These are phyloP conservation scores for Pangasius mekongensis DNA, from an alignment of 2,797 vertebrate species.

Conservation along the genomic window DNA sequence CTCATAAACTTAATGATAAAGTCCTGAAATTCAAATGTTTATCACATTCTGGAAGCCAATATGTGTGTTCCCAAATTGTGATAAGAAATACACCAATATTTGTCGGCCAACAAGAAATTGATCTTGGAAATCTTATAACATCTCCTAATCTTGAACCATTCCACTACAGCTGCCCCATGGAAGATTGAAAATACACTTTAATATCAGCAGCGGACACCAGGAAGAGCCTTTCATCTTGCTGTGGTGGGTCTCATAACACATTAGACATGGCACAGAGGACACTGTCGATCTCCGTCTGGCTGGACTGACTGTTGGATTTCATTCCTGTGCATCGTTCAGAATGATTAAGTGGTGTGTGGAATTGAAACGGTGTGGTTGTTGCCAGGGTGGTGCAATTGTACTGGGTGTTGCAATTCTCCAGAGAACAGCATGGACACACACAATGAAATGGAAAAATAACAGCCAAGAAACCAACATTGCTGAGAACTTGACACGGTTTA, in stretches of 20 bases:
- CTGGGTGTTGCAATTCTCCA: conserved; percentile 67
- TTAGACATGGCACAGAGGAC: conserved; percentile 59
- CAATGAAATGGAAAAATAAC: conserved; percentile 47
- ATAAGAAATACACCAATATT: conserved; percentile 24
- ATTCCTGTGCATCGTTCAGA: conserved; percentile 68
- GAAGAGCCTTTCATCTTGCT: conserved; percentile 48
- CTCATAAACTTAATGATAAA: background rate
- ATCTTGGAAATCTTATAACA: conserved; percentile 33
- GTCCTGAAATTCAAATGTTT: background rate
- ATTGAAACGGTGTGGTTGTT: conserved; percentile 73
- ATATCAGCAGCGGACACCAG: conserved; percentile 51
- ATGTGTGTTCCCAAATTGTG: conserved; percentile 9
- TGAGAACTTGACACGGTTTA: background rate
- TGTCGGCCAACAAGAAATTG: conserved; percentile 27
- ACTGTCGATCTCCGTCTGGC: conserved; percentile 66
- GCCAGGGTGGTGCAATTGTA: conserved; percentile 67
- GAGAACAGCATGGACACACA: conserved; percentile 71
- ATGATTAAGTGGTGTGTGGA: conserved; percentile 75
- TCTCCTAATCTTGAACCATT: conserved; percentile 33
- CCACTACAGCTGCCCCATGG: conserved; percentile 10
- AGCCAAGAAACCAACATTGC: background rate
- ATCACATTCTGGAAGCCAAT: background rate
- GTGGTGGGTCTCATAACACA: conserved; percentile 55
- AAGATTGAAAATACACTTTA: conserved; percentile 48
- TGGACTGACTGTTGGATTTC: conserved; percentile 70